These are phyloP conservation scores for Clivina fossor DNA, from an alignment of 2,888 invertebrate genomes.

Conservation along the genomic window DNA sequence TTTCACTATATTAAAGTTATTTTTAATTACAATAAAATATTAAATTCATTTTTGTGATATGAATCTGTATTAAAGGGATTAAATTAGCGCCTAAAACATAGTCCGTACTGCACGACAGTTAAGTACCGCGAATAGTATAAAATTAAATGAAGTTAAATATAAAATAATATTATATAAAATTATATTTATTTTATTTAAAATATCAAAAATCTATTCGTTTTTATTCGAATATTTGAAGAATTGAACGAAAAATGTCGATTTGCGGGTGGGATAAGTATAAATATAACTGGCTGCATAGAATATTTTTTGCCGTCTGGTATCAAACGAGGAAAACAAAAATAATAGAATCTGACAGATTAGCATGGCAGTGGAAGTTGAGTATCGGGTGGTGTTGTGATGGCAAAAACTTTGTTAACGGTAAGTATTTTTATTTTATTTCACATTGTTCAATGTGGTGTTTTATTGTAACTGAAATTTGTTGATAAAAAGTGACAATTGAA, in stretches of 20 bases:
- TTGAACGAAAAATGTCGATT: constrained; percentile 15
- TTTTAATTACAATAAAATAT: too few relatives aligned
- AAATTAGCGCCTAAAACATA: constrained; percentile 16
- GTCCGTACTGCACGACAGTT: constrained; percentile 6
- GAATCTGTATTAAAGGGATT: too few relatives aligned
- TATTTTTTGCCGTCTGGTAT: constrained; percentile 41
- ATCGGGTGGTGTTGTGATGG: constrained; percentile 79
- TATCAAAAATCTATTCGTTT: constrained; percentile 4
- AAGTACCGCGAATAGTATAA: constrained; percentile 15
- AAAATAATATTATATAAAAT: constrained; percentile 8
- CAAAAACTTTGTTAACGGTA: constrained; percentile 77
- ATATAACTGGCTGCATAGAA: constrained; percentile 22
- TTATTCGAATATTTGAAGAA: constrained; percentile 18
- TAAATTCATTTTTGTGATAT: constrained; percentile 9
- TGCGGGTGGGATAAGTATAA: constrained; percentile 11
- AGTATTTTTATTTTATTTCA: constrained; percentile 55
- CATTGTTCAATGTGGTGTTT: constrained; percentile 9
- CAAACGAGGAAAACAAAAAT: constrained; percentile 44
- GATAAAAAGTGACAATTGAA: background rate
- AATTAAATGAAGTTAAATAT: constrained; percentile 7
- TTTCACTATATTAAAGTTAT: too few relatives aligned
- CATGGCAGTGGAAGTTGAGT: constrained; percentile 73
- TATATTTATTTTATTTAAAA: constrained; percentile 15
- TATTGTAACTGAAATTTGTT: background rate
- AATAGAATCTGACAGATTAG: constrained; percentile 45